A percentile compares a stretch with the other conserved stretches of the same genome.
Evolutionary conservation across 2,888 invertebrate species (phyloP).

Genomic region (Chrysopilus asiliformis): DNA sequence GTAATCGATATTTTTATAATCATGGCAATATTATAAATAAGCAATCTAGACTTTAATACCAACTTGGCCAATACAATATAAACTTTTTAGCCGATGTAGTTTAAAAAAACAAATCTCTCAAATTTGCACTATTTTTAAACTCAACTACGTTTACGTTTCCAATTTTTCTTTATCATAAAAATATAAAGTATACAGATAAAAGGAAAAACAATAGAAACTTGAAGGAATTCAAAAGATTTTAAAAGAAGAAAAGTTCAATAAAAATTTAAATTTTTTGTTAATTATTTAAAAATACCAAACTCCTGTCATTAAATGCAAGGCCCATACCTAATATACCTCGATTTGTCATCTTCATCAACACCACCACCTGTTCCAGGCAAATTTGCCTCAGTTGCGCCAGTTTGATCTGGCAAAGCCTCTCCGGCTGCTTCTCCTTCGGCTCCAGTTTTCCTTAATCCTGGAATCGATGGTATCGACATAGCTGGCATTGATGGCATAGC

Average conservation of each 20-base stretch:
- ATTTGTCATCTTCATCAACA: constrained; percentile 74
- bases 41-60: no score
- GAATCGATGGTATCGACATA: constrained; percentile 37
- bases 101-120: no score
- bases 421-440: constrained; percentile 37
- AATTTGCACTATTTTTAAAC: no score
- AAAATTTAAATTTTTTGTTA: no score
- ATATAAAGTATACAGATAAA: constrained; percentile 3
- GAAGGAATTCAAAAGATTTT: no score
- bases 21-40: no score
- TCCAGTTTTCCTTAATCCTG: constrained; percentile 59
- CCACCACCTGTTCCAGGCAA: constrained; percentile 18
- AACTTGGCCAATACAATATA: no score
- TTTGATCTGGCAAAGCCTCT: constrained; percentile 37
- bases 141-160: no score
- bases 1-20: no score
- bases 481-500: constrained; percentile 33
- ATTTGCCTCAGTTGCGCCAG: constrained; percentile 22
- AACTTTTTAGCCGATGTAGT: no score
- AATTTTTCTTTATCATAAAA: constrained; percentile 2
- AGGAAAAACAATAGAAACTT: no score
- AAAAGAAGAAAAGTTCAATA: no score
- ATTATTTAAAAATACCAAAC: constrained; percentile 12
- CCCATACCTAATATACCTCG: constrained; percentile 69
- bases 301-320: constrained; percentile 38